A percentile compares a stretch with the other conserved stretches of the same genome.
phyloP scores from a whole-genome alignment of 2,797 vertebrate genomes.

The Sphenopsis melanotis region DNA sequence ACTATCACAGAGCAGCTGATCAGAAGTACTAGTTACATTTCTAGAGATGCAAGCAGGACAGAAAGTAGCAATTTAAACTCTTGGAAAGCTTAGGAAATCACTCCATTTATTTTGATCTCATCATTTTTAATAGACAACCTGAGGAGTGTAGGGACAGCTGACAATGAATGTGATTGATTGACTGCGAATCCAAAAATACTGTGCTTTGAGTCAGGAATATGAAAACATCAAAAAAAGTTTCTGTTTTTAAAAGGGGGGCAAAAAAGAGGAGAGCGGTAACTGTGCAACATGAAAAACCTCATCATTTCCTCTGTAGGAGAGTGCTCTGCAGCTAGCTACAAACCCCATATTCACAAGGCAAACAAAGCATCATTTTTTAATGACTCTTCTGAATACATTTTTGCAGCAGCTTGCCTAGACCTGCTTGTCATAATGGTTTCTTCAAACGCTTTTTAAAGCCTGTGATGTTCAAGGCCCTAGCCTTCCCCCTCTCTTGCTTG shows the following conservation, averaged over 20 bases:
- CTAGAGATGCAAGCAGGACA: not conserved
- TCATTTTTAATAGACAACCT: slow-evolving; percentile 52
- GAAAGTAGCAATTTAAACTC: slow-evolving; percentile 48
- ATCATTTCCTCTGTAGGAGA: slow-evolving; percentile 75
- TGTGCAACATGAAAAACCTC: slow-evolving; percentile 68
- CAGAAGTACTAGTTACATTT: not conserved
- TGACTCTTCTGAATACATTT: slow-evolving; percentile 91
- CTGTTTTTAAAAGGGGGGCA: not conserved
- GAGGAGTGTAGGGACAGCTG: slow-evolving; percentile 39
- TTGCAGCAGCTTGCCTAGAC: slow-evolving; percentile 83
- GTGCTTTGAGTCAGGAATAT: slow-evolving; percentile 36
- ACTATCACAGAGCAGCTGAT: slow-evolving; percentile 17
- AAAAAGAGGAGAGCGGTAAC: not conserved
- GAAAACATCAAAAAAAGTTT: slow-evolving; percentile 55
- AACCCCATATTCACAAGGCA: slow-evolving; percentile 89
- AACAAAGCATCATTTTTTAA: slow-evolving; percentile 97
- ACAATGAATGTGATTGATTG: slow-evolving; percentile 17
- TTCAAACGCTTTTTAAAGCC: slow-evolving; percentile 85
- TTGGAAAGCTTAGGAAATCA: slow-evolving; percentile 57
- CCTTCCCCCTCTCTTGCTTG: slow-evolving; percentile 85
- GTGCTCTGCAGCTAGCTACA: slow-evolving; percentile 76
- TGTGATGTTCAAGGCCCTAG: slow-evolving; percentile 94
- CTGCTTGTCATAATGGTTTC: slow-evolving; percentile 89
- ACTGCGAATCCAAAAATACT: slow-evolving; percentile 29
- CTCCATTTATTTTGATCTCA: slow-evolving; percentile 59